Evolutionary conservation across 2,113 vertebrate genomes (phyloP).

Genomic region (Ardeotis arabs): DNA sequence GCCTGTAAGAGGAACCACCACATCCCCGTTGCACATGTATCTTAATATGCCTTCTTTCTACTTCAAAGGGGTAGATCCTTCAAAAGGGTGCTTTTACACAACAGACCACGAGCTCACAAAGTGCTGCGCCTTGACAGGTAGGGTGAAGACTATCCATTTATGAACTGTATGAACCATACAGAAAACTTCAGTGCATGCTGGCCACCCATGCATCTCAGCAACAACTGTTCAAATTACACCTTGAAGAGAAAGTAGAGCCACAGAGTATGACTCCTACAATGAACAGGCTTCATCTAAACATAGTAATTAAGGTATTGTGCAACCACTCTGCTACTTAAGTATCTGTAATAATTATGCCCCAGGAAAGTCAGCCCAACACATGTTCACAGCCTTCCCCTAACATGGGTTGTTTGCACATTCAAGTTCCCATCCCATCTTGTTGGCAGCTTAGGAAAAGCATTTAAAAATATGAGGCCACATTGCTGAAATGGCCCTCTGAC

Average conservation of each 20-base stretch:
- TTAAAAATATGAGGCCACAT: background rate
- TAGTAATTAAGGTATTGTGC: constrained; percentile 46
- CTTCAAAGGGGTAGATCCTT: background rate
- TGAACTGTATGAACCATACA: background rate
- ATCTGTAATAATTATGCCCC: constrained; percentile 36
- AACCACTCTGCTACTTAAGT: constrained; percentile 22
- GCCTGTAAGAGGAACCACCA: background rate
- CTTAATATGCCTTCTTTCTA: background rate
- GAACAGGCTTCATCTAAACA: constrained; percentile 44
- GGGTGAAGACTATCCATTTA: background rate
- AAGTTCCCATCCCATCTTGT: background rate
- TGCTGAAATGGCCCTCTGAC: background rate
- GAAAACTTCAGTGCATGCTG: background rate
- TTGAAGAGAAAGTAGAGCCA: constrained; percentile 67
- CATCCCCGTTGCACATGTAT: background rate
- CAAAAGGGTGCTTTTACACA: background rate
- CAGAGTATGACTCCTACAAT: background rate
- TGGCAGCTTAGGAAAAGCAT: background rate
- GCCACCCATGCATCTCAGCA: background rate
- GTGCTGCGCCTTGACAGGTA: background rate
- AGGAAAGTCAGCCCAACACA: constrained; percentile 52
- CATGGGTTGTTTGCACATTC: constrained; percentile 21
- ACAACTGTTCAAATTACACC: constrained; percentile 43
- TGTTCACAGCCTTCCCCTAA: constrained; percentile 3
- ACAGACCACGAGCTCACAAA: background rate